A percentile compares a stretch with the other conserved stretches of the same genome.
Evolutionary conservation across 1,140 invertebrate genomes (phyloP).

Genomic region (Macrobrachium nipponense): DNA sequence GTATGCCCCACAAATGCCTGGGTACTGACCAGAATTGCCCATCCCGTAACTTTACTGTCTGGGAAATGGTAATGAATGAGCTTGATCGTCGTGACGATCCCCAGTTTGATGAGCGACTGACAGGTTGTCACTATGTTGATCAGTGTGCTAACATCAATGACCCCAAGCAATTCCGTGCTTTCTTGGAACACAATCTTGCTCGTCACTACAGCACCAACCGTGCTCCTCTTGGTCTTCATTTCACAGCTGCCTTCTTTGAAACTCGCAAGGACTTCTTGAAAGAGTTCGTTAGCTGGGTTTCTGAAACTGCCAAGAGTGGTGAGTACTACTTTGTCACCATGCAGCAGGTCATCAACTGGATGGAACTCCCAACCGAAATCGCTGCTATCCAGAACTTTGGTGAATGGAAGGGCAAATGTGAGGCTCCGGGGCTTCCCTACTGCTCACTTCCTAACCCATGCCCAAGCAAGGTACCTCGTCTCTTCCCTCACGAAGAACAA

Average conservation of each 20-base stretch:
- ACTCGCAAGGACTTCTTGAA: conserved; percentile 65
- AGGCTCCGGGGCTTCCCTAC: conserved; percentile 63
- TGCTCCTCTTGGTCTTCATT: conserved; percentile 67
- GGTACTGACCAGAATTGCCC: conserved; percentile 66
- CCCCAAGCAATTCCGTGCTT: conserved; percentile 66
- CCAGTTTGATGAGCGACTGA: conserved; percentile 64
- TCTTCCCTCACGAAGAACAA: conserved; percentile 79
- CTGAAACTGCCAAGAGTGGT: conserved; percentile 65
- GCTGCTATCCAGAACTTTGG: conserved; percentile 68
- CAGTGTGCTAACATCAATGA: conserved; percentile 65
- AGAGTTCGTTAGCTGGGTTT: conserved; percentile 67
- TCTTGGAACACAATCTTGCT: conserved; percentile 67
- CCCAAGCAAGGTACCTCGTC: conserved; percentile 60
- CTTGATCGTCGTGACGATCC: conserved; percentile 65
- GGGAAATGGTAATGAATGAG: conserved; percentile 66
- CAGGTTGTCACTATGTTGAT: conserved; percentile 67
- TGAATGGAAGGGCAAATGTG: conserved; percentile 67
- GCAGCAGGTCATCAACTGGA: conserved; percentile 70
- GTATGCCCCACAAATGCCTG: conserved; percentile 69
- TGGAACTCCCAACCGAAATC: conserved; percentile 68
- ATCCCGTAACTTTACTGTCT: conserved; percentile 64
- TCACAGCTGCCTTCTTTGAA: conserved; percentile 68
- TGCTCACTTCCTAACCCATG: conserved; percentile 65
- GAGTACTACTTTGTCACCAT: conserved; percentile 75
- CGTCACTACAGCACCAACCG: conserved; percentile 68